These are phyloP conservation scores for Zaprionus taronus DNA, from an alignment of 1,140 invertebrate genomes.

Conservation along the genomic window DNA sequence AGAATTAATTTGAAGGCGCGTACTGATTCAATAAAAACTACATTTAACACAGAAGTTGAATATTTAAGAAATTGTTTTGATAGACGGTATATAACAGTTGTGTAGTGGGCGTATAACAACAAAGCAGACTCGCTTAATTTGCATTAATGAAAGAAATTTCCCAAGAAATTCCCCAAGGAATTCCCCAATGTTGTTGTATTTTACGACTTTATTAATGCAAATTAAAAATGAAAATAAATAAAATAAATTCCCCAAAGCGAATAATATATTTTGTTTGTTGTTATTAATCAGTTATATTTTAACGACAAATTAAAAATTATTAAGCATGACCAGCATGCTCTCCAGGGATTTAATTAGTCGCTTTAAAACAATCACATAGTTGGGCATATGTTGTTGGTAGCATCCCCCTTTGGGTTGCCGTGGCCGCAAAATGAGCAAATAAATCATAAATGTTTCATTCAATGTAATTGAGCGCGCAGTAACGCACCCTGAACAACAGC, in stretches of 20 bases:
- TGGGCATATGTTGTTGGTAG: constrained; percentile 59
- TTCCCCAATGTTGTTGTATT: not conserved
- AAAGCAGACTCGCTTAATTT: not conserved
- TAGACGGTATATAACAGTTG: too few species aligned
- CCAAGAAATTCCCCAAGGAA: not conserved
- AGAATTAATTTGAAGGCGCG: too few species aligned
- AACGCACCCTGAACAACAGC: constrained; percentile 49
- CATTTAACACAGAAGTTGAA: too few species aligned
- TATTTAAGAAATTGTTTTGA: too few species aligned
- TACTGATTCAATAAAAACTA: too few species aligned
- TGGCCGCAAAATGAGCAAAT: constrained; percentile 78
- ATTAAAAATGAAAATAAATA: not conserved
- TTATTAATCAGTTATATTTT: constrained; percentile 14
- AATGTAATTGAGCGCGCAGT: constrained; percentile 63
- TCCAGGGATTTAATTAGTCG: constrained; percentile 70
- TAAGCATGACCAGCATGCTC: constrained; percentile 33
- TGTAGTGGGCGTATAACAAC: too few species aligned
- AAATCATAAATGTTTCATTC: constrained; percentile 80
- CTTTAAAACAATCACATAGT: constrained; percentile 57
- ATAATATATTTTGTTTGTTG: not conserved
- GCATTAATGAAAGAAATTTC: not conserved
- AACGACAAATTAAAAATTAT: constrained; percentile 43
- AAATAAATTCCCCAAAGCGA: not conserved
- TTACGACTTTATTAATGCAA: not conserved
- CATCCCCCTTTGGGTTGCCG: constrained; percentile 7